A percentile compares a stretch with the other conserved stretches of the same genome.
Evolutionary conservation across 2,113 vertebrate species (phyloP).

Genomic region (Lepisosteus oculatus): DNA sequence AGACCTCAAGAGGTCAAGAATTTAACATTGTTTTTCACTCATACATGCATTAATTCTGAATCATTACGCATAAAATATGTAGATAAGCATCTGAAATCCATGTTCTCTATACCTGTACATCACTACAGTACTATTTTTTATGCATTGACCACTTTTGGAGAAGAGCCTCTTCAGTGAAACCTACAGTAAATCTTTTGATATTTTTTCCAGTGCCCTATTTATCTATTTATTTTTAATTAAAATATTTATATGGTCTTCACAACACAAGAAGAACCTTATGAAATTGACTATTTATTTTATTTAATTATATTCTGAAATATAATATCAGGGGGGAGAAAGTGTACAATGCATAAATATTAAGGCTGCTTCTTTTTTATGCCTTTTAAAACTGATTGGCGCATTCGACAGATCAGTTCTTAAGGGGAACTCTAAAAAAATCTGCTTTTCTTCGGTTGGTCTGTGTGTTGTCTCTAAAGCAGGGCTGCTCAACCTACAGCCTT

Average conservation of each 20-base stretch:
- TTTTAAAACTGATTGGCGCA: slow-evolving; percentile 57
- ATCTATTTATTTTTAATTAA: slow-evolving; percentile 73
- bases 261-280: slow-evolving; percentile 52
- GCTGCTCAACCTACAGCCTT: no score
- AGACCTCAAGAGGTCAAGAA: slow-evolving; percentile 24
- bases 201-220: slow-evolving; percentile 48
- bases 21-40: slow-evolving; percentile 25
- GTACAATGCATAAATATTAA: slow-evolving; percentile 50
- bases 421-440: slow-evolving; percentile 23
- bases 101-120: slow-evolving; percentile 7
- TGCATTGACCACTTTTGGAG: slow-evolving; percentile 41
- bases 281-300: slow-evolving; percentile 60
- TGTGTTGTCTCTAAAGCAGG: slow-evolving; percentile 32
- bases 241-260: slow-evolving; percentile 63
- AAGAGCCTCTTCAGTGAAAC: slow-evolving; percentile 45
- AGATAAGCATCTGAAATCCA: slow-evolving; percentile 7
- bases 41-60: slow-evolving; percentile 50
- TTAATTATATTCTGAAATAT: slow-evolving; percentile 53
- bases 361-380: slow-evolving; percentile 60
- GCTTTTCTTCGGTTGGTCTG: slow-evolving; percentile 33
- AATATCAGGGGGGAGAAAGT: slow-evolving; percentile 58
- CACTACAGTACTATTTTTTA: slow-evolving; percentile 48
- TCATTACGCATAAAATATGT: slow-evolving; percentile 37
- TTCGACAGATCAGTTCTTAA: slow-evolving; percentile 45
- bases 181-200: slow-evolving; percentile 31